Evolutionary conservation across 2,888 invertebrate genomes (phyloP).

Genomic region (Clanis bilineata): DNA sequence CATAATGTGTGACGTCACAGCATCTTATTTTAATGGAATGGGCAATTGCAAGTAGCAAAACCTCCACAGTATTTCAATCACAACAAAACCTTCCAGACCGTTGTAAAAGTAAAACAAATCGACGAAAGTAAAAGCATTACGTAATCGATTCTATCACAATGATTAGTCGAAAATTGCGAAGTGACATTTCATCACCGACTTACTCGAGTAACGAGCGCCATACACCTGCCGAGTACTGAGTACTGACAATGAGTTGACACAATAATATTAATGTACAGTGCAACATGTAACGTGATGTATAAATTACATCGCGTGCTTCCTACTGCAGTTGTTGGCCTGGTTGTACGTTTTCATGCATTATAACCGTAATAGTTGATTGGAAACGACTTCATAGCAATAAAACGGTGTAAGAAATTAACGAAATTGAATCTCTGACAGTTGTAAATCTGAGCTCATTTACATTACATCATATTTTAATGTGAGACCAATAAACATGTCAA

Average conservation of each 20-base stretch:
- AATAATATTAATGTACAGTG: conserved; percentile 1
- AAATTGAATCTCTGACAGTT: not conserved
- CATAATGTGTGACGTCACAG: too few relatives aligned
- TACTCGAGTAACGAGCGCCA: conserved; percentile 17
- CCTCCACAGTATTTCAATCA: too few relatives aligned
- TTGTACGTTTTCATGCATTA: not conserved
- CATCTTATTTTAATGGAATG: too few relatives aligned
- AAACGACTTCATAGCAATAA: not conserved
- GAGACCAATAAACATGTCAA: not conserved
- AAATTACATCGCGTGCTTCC: conserved; percentile 40
- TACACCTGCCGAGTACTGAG: too few relatives aligned
- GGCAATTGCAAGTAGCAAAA: too few relatives aligned
- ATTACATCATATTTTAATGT: not conserved
- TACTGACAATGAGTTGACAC: conserved; percentile 3
- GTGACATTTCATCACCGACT: conserved; percentile 24
- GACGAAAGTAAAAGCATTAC: conserved; percentile 24
- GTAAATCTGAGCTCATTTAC: not conserved
- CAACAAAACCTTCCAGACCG: too few relatives aligned
- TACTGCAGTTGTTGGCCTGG: not conserved
- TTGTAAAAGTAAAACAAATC: conserved; percentile 28
- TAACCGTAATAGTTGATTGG: not conserved
- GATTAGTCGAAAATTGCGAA: conserved; percentile 36
- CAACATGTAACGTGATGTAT: not conserved
- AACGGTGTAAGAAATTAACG: not conserved
- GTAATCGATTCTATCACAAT: conserved; percentile 23